These are phyloP conservation scores for Paramisgurnus dabryanus DNA, from an alignment of 2,113 vertebrate genomes.

Conservation along the genomic window DNA sequence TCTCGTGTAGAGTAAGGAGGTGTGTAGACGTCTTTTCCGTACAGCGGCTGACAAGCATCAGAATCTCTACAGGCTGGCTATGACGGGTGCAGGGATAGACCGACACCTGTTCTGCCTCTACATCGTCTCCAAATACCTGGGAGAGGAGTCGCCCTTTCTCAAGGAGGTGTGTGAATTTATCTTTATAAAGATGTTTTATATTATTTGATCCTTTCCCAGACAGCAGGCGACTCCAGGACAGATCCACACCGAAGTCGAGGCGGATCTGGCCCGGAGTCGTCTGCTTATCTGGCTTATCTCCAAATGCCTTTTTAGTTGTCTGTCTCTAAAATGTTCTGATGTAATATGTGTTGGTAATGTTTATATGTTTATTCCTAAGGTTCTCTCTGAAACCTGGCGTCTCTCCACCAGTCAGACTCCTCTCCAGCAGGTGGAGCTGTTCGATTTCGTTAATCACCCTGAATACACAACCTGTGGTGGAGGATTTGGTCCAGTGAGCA, in stretches of 20 bases:
- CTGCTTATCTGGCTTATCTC: too few relatives aligned
- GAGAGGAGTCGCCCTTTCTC: constrained; percentile 79
- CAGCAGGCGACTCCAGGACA: too few relatives aligned
- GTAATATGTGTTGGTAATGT: neutral
- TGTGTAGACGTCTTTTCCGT: constrained; percentile 75
- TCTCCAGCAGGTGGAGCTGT: constrained; percentile 82
- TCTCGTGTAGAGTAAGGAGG: constrained; percentile 71
- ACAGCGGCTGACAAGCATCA: constrained; percentile 82
- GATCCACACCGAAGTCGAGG: too few relatives aligned
- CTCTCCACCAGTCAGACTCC: constrained; percentile 89
- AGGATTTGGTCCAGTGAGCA: constrained; percentile 89
- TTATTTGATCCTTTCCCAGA: too few relatives aligned
- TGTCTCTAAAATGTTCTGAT: neutral
- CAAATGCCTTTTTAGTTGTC: neutral
- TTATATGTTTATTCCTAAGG: constrained; percentile 64
- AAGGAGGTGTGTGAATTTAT: constrained; percentile 70
- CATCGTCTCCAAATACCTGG: constrained; percentile 81
- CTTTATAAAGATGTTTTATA: neutral
- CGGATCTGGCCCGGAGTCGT: too few relatives aligned
- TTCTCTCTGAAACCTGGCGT: constrained; percentile 84
- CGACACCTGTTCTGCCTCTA: constrained; percentile 88
- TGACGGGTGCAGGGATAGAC: constrained; percentile 83
- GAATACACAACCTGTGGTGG: constrained; percentile 88
- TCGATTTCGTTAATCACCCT: constrained; percentile 82
- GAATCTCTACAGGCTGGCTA: constrained; percentile 79